Evolutionary conservation across 2,888 invertebrate genomes (phyloP), one percentile per base, ranked within the genome.

Genomic region (Eulithis testata): DNA sequence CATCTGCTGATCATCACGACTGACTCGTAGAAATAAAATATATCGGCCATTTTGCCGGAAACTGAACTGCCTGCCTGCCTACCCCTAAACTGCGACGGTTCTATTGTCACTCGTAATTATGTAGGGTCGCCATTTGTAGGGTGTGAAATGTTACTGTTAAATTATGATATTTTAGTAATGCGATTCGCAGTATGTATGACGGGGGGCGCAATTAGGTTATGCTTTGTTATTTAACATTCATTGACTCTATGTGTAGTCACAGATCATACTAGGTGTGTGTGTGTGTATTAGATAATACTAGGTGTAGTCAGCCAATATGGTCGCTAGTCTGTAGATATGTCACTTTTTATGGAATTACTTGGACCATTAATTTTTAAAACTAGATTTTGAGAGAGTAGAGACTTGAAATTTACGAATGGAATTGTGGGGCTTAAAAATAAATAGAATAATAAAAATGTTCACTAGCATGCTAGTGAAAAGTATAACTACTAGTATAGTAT

Each of bases 101-200:
- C 75, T 74, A 80, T 84, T 85, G 85, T 84, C 73, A 65, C 66
- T 58, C 71, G 78, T 84, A 83, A 86, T 86, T 85, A 86, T 84
- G 81, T 80, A 77, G 79, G 70, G 65, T 60, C 59, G 76, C 76
- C 80, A 79, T 79, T 75, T 73, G 75, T 76, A 76, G 84, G 83
- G 84, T 82, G 83, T 79, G 76, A 82, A 52, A 80, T 76, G 73
- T 80, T 75, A 79, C 76, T 73, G 78, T 79, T 78, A 78, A 83
- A 82, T 49, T 81, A 79, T 82, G 81, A 73, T 73, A 81, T 84
- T 84, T 81, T 83, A 76, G 83, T 83, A 83, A 84, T 79, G 79
- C 69, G 83, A 83, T 80, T 80, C 81, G 75, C 67, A 64, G 58
- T 73, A 71, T 73, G 70, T 70, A 71, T 69, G 14, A 52, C 64